These are phyloP conservation scores for Stratiomys singularior DNA, from an alignment of 2,888 invertebrate species.

Conservation along the genomic window DNA sequence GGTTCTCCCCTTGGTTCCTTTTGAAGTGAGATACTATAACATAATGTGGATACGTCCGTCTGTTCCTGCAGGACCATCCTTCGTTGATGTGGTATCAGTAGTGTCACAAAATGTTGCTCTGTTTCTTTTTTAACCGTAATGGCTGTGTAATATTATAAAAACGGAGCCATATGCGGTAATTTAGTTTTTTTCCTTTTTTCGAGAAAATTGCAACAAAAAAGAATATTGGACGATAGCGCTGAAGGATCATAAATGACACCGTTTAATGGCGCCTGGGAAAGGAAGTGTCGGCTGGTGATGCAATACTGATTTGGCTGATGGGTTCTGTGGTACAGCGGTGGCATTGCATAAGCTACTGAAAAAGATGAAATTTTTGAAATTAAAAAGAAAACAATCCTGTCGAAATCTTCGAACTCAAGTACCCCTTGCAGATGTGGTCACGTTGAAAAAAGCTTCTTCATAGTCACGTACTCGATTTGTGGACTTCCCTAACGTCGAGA, in stretches of 20 bases:
- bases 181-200: slow-evolving; percentile 9
- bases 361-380: no score
- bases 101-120: neutral
- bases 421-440: no score
- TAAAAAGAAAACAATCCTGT: no score
- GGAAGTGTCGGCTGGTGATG: neutral
- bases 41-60: neutral
- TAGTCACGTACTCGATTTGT: no score
- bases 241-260: slow-evolving; percentile 24
- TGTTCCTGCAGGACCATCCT: neutral
- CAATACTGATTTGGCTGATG: neutral
- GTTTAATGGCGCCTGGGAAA: slow-evolving; percentile 20
- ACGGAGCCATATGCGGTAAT: slow-evolving; percentile 37
- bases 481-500: no score
- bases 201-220: slow-evolving; percentile 18
- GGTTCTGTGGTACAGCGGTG: neutral
- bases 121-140: slow-evolving; percentile 10
- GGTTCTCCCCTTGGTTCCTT: slow-evolving; percentile 16
- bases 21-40: neutral
- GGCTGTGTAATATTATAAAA: slow-evolving; percentile 32
- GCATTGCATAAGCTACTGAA: neutral
- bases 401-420: no score
- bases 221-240: neutral
- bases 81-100: neutral
- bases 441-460: no score